Percentiles rank a stretch among this genome's conserved stretches.
Evolutionary conservation across 2,797 vertebrate species (phyloP).

Genomic region (Corythornis leucogaster): DNA sequence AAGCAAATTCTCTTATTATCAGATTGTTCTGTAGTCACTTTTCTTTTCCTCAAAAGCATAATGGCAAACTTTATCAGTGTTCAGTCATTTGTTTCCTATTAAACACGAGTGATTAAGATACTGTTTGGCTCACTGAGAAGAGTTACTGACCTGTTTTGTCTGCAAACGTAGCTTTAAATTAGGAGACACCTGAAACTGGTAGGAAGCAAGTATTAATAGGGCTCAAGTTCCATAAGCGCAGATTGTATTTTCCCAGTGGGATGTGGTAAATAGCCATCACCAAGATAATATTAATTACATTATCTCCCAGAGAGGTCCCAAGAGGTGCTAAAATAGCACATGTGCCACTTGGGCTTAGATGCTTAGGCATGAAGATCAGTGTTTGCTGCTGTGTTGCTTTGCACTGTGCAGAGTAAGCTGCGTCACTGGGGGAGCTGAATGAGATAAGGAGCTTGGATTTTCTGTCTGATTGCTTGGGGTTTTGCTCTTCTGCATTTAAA

Average conservation of each 20-base stretch:
- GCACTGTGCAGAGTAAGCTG: neutral
- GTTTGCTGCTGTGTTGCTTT: neutral
- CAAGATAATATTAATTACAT: constrained; percentile 58
- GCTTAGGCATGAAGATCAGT: neutral
- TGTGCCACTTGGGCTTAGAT: constrained; percentile 30
- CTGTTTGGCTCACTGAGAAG: constrained; percentile 24
- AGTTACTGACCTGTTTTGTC: constrained; percentile 47
- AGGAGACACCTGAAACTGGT: constrained; percentile 48
- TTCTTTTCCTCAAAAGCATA: constrained; percentile 71
- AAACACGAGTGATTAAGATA: constrained; percentile 36
- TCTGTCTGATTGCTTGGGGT: neutral
- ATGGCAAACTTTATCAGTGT: constrained; percentile 58
- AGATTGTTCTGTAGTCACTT: constrained; percentile 67
- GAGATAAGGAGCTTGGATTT: constrained; percentile 13
- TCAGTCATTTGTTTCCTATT: constrained; percentile 65
- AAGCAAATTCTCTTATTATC: constrained; percentile 60
- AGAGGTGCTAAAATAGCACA: constrained; percentile 33
- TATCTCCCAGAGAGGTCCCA: constrained; percentile 28
- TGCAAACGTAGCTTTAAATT: constrained; percentile 39
- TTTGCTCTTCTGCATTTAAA: neutral
- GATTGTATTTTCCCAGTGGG: constrained; percentile 24
- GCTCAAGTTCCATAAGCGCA: constrained; percentile 43
- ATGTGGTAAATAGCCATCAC: constrained; percentile 12
- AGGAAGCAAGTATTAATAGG: constrained; percentile 47
- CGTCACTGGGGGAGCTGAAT: neutral